Evolutionary conservation across 2,888 invertebrate species (phyloP).

Genomic region (Macropis europaea): DNA sequence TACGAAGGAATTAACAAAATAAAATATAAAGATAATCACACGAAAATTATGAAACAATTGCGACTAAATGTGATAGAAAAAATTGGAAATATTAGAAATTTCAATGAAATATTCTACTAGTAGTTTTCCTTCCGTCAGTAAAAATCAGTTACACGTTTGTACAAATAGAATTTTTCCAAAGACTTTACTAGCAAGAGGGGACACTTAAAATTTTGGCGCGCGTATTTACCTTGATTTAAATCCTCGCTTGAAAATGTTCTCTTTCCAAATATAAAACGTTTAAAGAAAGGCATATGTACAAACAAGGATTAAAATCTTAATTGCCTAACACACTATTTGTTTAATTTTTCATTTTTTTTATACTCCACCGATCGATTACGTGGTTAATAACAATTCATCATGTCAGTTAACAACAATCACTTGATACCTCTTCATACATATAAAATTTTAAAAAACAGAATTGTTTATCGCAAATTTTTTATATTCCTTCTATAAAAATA

Average conservation of each 20-base stretch:
- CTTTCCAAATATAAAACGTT: constrained; percentile 1
- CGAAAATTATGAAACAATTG: not conserved
- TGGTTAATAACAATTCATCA: constrained; percentile 4
- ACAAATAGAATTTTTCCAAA: not conserved
- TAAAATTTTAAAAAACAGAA: not conserved
- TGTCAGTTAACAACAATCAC: constrained; percentile 6
- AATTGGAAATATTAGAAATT: not conserved
- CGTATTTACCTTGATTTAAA: constrained; percentile 20
- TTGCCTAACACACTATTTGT: not conserved
- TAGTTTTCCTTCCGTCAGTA: constrained; percentile 5
- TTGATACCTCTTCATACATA: not conserved
- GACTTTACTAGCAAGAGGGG: not conserved
- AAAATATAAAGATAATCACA: not conserved
- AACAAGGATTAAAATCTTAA: constrained; percentile 13
- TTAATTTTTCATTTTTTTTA: not conserved
- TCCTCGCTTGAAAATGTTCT: not conserved
- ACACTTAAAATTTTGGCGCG: constrained; percentile 16
- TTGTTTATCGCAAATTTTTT: not conserved
- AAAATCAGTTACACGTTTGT: not conserved
- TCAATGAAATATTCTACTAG: not conserved
- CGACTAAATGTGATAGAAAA: not conserved
- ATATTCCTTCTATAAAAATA: not conserved
- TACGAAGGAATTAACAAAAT: not conserved
- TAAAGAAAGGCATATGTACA: constrained; percentile 20
- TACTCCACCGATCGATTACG: not conserved